Percentiles rank a stretch among this genome's conserved stretches.
phyloP scores from a whole-genome alignment of 2,797 vertebrate genomes.

The Alectoris magna region DNA sequence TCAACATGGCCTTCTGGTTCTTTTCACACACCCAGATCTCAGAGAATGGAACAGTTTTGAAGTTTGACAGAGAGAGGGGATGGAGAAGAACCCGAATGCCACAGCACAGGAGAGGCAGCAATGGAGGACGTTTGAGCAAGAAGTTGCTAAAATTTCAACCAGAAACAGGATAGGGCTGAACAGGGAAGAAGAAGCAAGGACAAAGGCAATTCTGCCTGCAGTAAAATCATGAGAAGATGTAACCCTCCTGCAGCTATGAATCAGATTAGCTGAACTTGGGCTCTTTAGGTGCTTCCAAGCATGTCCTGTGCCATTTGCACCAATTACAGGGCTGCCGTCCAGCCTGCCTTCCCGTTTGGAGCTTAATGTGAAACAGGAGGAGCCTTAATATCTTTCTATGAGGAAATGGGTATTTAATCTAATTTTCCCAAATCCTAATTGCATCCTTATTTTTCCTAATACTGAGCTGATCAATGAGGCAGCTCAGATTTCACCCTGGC shows the following conservation, averaged over 20 bases:
- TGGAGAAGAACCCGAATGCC: neutral
- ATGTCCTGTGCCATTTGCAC: neutral
- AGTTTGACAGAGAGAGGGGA: neutral
- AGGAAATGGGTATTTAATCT: conserved; percentile 56
- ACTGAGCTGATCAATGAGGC: conserved; percentile 43
- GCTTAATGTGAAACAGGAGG: conserved; percentile 34
- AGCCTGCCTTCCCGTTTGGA: conserved; percentile 25
- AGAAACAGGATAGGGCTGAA: neutral
- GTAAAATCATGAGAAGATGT: neutral
- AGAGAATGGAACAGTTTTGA: neutral
- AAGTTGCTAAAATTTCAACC: neutral
- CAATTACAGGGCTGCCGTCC: neutral
- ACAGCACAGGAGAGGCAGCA: neutral
- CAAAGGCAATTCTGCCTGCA: neutral
- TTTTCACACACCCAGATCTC: neutral
- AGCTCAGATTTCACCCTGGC: conserved; percentile 27
- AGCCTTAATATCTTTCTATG: neutral
- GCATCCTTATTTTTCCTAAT: conserved; percentile 35
- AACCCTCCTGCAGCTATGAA: neutral
- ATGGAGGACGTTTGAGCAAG: accelerated
- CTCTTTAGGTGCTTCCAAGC: neutral
- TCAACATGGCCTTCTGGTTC: accelerated
- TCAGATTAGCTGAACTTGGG: neutral
- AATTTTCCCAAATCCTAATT: conserved; percentile 50
- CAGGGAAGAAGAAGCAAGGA: neutral